phyloP scores from a whole-genome alignment of 2,888 invertebrate genomes.

The Trichopoda pennipes region DNA sequence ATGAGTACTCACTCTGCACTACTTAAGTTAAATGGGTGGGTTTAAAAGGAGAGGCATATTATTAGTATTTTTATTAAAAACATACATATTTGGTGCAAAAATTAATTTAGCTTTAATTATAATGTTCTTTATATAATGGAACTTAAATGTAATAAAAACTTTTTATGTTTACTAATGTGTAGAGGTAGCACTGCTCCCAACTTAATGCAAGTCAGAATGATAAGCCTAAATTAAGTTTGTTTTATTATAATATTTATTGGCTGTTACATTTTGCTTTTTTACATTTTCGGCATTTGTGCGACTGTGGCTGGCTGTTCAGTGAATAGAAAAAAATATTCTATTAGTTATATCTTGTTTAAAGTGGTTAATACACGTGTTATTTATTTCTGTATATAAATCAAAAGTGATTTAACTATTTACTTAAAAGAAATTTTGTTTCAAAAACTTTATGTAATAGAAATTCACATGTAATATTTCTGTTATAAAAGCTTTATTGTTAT shows the following conservation, averaged over 20 bases:
- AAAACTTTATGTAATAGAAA: not conserved
- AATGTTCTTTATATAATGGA: no score
- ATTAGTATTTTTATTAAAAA: constrained; percentile 7
- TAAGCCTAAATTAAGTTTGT: no score
- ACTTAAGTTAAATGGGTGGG: constrained; percentile 12
- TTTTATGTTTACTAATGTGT: no score
- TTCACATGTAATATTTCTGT: no score
- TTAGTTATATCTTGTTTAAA: constrained; percentile 22
- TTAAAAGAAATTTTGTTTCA: not conserved
- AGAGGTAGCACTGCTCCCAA: no score
- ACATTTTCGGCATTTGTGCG: no score
- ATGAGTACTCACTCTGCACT: not conserved
- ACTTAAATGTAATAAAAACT: no score
- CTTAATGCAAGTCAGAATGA: no score
- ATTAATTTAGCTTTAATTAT: not conserved
- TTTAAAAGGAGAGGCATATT: not conserved
- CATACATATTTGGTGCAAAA: constrained; percentile 34
- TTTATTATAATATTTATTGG: constrained; percentile 40
- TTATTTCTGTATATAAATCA: not conserved
- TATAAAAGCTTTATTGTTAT: no score
- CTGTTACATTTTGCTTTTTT: constrained; percentile 36
- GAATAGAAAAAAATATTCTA: constrained; percentile 1
- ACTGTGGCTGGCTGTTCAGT: not conserved
- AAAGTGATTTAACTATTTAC: not conserved
- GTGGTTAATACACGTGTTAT: constrained; percentile 13